Conservation (phyloP, 2,888 invertebrate genomes). For the Cryptus armator region DNA sequence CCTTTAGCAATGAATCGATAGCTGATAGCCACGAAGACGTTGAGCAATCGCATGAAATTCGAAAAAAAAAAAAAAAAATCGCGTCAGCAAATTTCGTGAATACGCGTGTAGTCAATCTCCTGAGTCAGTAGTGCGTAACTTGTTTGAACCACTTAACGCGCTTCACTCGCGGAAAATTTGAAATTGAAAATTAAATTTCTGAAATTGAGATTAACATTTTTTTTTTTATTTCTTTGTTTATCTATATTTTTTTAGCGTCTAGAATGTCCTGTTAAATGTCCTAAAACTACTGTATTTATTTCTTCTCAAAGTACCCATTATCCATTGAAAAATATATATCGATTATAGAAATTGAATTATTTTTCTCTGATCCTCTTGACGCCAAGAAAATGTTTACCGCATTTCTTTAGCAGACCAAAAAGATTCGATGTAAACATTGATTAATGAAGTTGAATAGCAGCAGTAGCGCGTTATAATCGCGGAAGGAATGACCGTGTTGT, state of each 20-base stretch:
- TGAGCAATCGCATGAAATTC: slow-evolving; percentile 13
- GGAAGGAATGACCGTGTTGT: slow-evolving; percentile 23
- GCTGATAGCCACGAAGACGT: neutral
- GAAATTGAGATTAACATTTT: no score
- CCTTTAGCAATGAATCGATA: neutral
- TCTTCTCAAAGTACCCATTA: no score
- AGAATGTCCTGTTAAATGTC: no score
- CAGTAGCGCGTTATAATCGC: slow-evolving; percentile 22
- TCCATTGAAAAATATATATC: no score
- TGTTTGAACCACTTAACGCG: neutral
- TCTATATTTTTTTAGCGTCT: no score
- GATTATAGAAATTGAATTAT: no score
- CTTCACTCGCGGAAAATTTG: neutral
- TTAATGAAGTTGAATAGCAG: neutral
- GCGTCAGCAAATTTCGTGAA: slow-evolving; percentile 17
- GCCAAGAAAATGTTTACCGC: no score
- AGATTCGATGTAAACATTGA: neutral
- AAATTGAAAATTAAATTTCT: no score
- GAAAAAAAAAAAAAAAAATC: neutral
- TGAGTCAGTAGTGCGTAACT: neutral
- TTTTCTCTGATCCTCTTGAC: no score
- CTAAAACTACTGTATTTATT: no score
- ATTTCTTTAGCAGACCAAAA: no score
- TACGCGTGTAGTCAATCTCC: neutral
- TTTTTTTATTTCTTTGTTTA: no score